Base-by-base conservation (phyloP, 1,140 invertebrate genomes). In the Pseudomyrmex cubaensis region DNA sequence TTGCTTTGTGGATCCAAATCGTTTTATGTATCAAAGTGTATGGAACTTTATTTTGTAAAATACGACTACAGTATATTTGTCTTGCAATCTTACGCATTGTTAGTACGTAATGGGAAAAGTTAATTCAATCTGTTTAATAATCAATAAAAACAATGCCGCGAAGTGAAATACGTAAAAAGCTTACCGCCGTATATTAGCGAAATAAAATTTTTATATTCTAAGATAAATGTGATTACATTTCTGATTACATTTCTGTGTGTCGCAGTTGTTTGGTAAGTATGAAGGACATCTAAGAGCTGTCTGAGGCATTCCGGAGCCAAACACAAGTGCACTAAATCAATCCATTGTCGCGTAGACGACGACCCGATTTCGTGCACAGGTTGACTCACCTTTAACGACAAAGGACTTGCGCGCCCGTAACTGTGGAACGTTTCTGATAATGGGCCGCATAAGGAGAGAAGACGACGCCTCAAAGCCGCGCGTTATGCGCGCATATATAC, bases 291-390 rank as follows among this genome's bases (percentile, higher is more conserved):
- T 74, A 78, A 88, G 86, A 88, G 80, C 83, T 78, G 83, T 88
- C 83, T 15, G 67, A 85, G 87, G 61, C 86, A 88, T 85, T 88
- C 83, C 84, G 75, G 35, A 76, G 12, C 59, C 54, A 56, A 84
- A 89, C 86, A 80, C 87, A 89, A 91, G 89, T 90, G 85, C 89
- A 90, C 87, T 91, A 92, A 92, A 93, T 93, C 92, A 92, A 93
- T 93, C 91, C 69, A 91, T 92, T 92, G 91, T 92, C 89, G 86
- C 75, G 78, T 35, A 52, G 25, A 56, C 89, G 50, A 56, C 89
- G 89, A 89, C 87, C 89, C 90, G 90, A 91, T 92, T 90, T 82
- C 77, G 56, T 35, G 35, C 64, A 57, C 85, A 92, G 89, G 90
- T 92, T 92, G 92, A 92, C 90, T 92, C 91, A 92, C 87, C 89